Evolutionary conservation across 2,888 invertebrate species (phyloP).

Genomic region (Clostera curtula): DNA sequence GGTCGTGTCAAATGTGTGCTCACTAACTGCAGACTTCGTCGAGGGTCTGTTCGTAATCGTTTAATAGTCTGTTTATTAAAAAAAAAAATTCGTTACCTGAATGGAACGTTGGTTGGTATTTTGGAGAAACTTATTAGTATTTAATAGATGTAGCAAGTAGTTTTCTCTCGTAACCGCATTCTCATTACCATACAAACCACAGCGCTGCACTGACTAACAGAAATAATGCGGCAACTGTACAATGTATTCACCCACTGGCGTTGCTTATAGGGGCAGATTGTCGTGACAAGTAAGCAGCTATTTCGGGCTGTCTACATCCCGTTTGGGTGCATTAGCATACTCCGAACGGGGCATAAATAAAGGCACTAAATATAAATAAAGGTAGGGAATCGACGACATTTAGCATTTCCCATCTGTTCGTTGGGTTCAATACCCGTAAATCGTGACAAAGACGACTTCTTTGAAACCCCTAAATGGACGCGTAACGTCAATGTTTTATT

Average conservation of each 20-base stretch:
- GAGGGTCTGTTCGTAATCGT: too few species aligned
- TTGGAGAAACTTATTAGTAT: too few species aligned
- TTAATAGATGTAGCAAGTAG: too few species aligned
- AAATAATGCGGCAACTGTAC: conserved; percentile 14
- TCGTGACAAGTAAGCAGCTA: conserved; percentile 36
- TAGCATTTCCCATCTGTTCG: conserved; percentile 24
- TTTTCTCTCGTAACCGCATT: too few species aligned
- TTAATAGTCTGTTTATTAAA: too few species aligned
- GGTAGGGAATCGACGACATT: conserved; percentile 18
- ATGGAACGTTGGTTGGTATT: too few species aligned
- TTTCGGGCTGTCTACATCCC: conserved; percentile 37
- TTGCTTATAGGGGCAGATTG: conserved; percentile 35
- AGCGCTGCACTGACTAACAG: conserved; percentile 11
- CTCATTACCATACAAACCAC: too few species aligned
- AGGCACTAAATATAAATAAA: conserved; percentile 27
- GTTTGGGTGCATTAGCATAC: conserved; percentile 34
- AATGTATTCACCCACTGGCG: conserved; percentile 13
- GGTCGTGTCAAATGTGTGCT: too few species aligned
- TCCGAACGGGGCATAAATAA: conserved; percentile 32
- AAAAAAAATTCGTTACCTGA: too few species aligned
- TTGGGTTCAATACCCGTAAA: conserved; percentile 23
- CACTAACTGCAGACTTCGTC: too few species aligned
- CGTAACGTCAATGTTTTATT: neutral
- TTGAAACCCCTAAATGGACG: conserved; percentile 12
- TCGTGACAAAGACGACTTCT: conserved; percentile 15